phyloP scores from a whole-genome alignment of 2,797 vertebrate genomes.

The Channallabes apus region DNA sequence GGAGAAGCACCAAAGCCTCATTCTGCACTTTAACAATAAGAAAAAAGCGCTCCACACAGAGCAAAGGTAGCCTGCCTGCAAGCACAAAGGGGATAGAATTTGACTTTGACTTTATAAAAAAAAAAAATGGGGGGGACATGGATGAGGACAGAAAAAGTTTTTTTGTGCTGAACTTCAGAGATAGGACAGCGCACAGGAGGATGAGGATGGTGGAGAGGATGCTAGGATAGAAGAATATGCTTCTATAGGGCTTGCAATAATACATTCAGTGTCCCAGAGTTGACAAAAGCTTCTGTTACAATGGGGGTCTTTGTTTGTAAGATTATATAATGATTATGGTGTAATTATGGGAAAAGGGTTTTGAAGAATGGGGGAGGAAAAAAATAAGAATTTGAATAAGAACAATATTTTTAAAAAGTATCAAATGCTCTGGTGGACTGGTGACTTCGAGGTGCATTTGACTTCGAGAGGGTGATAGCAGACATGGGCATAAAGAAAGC shows the following conservation, averaged over 20 bases:
- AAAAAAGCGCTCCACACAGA: background rate
- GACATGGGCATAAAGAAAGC: constrained; percentile 63
- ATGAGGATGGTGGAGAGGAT: constrained; percentile 74
- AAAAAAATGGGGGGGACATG: background rate
- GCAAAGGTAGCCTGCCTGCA: background rate
- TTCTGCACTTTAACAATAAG: constrained; percentile 71
- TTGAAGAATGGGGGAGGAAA: background rate
- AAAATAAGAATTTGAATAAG: constrained; percentile 78
- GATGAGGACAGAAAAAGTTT: constrained; percentile 84
- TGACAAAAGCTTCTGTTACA: constrained; percentile 95
- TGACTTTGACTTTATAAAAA: constrained; percentile 74
- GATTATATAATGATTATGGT: constrained; percentile 99
- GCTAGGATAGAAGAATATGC: constrained; percentile 82
- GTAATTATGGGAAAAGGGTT: constrained; percentile 93
- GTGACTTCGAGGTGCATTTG: constrained; percentile 79
- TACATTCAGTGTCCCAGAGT: constrained; percentile 92
- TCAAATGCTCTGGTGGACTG: constrained; percentile 83
- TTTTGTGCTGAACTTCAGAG: constrained; percentile 87
- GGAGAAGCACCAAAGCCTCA: constrained; percentile 83
- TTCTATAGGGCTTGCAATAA: constrained; percentile 90
- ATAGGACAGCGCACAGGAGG: constrained; percentile 63
- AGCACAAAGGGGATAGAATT: constrained; percentile 59
- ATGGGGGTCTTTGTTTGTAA: constrained; percentile 96
- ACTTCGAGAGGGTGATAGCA: constrained; percentile 79
- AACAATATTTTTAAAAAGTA: constrained; percentile 90